Evolutionary conservation across 2,888 invertebrate species (phyloP).

Genomic region (Therioaphis trifolii): DNA sequence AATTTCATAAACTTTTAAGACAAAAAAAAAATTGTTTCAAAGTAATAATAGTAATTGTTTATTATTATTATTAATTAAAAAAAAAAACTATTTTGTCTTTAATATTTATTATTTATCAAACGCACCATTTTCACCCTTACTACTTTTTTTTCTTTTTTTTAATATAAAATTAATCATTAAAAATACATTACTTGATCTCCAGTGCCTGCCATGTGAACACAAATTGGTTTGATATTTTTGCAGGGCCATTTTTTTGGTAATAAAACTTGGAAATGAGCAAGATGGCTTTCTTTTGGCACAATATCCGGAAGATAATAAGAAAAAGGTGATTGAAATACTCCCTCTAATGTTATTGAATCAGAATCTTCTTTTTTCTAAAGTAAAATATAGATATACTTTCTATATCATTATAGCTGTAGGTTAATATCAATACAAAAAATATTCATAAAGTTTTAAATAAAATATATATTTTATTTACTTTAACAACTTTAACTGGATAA

Average conservation of each 20-base stretch:
- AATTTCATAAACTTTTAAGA: too few species aligned
- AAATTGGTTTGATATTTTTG: slow-evolving; percentile 80
- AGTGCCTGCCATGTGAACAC: slow-evolving; percentile 95
- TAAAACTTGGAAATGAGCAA: slow-evolving; percentile 86
- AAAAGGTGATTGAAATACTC: slow-evolving; percentile 88
- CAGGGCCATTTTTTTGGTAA: slow-evolving; percentile 83
- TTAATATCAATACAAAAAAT: neutral
- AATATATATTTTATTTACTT: slow-evolving; percentile 72
- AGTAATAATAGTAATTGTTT: too few species aligned
- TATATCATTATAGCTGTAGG: neutral
- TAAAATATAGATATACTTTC: slow-evolving; percentile 2
- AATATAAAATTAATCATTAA: too few species aligned
- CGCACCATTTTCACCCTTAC: too few species aligned
- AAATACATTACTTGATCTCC: slow-evolving; percentile 95
- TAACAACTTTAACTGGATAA: slow-evolving; percentile 88
- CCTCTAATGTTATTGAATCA: slow-evolving; percentile 83
- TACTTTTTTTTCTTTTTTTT: too few species aligned
- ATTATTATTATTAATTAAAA: too few species aligned
- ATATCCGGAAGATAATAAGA: slow-evolving; percentile 85
- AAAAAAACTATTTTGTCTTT: too few species aligned
- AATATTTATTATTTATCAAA: too few species aligned
- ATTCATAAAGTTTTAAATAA: neutral
- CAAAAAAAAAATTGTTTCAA: too few species aligned
- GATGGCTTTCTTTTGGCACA: slow-evolving; percentile 84
- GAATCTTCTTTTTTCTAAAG: slow-evolving; percentile 78